These are phyloP conservation scores for Zhuqinia jingwanae DNA, from an alignment of 2,888 invertebrate species.

Conservation along the genomic window DNA sequence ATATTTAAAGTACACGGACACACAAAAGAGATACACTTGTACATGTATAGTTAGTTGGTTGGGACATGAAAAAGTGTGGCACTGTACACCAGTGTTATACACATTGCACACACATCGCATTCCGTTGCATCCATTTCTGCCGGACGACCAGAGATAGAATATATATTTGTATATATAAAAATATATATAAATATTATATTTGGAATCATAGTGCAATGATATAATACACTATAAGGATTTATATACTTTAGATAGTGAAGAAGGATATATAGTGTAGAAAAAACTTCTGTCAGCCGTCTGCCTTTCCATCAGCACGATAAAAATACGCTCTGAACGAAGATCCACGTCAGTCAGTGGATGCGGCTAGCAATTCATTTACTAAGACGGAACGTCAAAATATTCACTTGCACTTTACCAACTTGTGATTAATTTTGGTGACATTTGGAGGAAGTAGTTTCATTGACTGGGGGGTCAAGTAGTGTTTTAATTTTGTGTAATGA, in stretches of 20 bases:
- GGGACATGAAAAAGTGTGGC: no score
- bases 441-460: neutral
- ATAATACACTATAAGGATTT: neutral
- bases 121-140: no score
- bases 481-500: neutral
- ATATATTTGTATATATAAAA: neutral
- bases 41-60: no score
- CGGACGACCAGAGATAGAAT: no score
- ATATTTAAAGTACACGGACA: no score
- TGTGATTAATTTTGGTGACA: neutral
- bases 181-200: neutral
- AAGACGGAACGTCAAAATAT: conserved; percentile 18
- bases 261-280: neutral
- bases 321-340: neutral
- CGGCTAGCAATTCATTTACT: conserved; percentile 15
- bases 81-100: no score
- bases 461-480: neutral
- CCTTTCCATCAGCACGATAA: neutral
- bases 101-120: no score
- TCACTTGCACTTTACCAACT: neutral
- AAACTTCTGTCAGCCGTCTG: conserved; percentile 57
- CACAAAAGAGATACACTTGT: no score
- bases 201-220: no score
- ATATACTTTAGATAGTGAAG: neutral
- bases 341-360: conserved; percentile 64